These are phyloP conservation scores for Disparrhopalites patrizii DNA, from an alignment of 2,888 invertebrate species.

Conservation along the genomic window DNA sequence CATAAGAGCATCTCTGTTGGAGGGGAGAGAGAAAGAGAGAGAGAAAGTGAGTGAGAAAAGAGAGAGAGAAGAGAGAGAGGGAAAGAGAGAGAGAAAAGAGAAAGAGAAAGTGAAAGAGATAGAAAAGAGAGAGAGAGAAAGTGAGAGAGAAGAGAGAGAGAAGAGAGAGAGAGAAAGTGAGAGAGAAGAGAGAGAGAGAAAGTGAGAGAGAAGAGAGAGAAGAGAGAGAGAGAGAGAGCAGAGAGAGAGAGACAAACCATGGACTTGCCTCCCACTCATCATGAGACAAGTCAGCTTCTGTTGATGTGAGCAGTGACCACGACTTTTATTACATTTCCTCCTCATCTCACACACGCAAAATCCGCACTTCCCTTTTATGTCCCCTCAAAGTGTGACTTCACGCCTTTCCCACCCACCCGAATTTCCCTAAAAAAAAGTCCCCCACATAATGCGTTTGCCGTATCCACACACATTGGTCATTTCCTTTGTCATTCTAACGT, in stretches of 20 bases:
- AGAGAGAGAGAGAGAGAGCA: no score
- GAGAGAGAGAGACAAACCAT: no score
- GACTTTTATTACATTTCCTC: constrained; percentile 16
- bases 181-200: no score
- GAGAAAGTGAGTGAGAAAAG: no score
- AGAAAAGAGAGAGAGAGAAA: neutral
- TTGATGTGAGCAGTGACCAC: neutral
- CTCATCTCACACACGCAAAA: constrained; percentile 4
- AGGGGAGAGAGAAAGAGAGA: neutral
- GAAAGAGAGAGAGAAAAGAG: neutral
- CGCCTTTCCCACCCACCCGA: neutral
- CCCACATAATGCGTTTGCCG: neutral
- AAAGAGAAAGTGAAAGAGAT: no score
- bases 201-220: no score
- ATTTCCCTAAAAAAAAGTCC: neutral
- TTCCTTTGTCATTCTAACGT: neutral
- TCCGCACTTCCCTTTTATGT: neutral
- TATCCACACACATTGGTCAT: neutral
- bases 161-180: no score
- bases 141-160: neutral
- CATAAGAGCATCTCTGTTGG: neutral
- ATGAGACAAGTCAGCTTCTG: neutral
- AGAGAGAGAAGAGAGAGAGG: neutral
- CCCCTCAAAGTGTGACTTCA: neutral
- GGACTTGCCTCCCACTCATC: no score